Percentiles rank a stretch among this genome's conserved stretches.
These are phyloP conservation scores for Lasioglossum malachurum DNA, from an alignment of 2,888 invertebrate species.

Conservation along the genomic window DNA sequence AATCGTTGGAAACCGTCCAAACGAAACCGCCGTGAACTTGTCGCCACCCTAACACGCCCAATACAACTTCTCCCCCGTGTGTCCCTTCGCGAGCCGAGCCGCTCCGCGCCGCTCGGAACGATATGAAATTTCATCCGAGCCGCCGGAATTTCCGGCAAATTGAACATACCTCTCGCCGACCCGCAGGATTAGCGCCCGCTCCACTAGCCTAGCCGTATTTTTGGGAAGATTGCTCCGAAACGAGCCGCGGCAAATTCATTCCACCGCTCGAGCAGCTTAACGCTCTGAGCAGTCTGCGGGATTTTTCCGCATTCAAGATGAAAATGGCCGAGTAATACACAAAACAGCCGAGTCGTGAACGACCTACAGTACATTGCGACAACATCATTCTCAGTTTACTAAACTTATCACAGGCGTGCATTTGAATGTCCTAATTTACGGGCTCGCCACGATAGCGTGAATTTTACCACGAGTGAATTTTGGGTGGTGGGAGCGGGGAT, in stretches of 20 bases:
- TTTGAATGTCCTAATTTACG: no score
- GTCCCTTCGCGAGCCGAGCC: neutral
- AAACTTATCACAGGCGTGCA: no score
- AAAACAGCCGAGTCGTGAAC: neutral
- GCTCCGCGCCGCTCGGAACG: neutral
- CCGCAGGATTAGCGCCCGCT: neutral
- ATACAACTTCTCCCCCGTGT: slow-evolving; percentile 11
- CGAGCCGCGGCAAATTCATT: neutral
- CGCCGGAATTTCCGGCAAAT: slow-evolving; percentile 48
- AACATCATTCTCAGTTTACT: neutral
- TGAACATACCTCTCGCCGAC: slow-evolving; percentile 28
- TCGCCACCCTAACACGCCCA: slow-evolving; percentile 29
- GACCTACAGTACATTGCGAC: neutral
- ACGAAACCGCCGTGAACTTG: slow-evolving; percentile 55
- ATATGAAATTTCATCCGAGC: slow-evolving; percentile 51
- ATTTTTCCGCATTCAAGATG: neutral
- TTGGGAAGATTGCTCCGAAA: neutral
- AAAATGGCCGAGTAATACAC: neutral
- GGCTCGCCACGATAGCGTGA: no score
- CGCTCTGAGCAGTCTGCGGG: neutral
- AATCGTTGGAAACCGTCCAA: slow-evolving; percentile 67
- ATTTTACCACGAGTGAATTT: no score
- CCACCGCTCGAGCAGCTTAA: neutral
- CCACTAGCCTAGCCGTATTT: neutral
- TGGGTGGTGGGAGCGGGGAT: no score